Evolutionary conservation across 1,140 invertebrate species (phyloP).

Genomic region (Ectropis grisescens): DNA sequence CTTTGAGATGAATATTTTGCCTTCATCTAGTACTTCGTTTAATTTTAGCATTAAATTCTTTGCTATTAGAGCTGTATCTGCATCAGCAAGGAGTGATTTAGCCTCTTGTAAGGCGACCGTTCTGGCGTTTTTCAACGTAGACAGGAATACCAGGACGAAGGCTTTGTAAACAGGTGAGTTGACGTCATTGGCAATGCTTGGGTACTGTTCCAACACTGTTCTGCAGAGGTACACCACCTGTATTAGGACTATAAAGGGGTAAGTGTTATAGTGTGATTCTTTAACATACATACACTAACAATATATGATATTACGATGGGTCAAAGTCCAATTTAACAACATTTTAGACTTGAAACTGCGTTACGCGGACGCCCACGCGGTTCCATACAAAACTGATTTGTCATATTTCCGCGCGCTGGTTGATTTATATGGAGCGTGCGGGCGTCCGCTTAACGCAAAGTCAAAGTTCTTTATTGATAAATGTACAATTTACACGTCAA

Average conservation of each 20-base stretch:
- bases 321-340: too few relatives aligned
- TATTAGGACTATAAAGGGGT: conserved; percentile 66
- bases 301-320: too few relatives aligned
- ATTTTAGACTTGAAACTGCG: too few relatives aligned
- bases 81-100: conserved; percentile 27
- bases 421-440: too few relatives aligned
- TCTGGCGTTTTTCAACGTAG: conserved; percentile 34
- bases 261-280: conserved; percentile 55
- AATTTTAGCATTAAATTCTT: conserved; percentile 42
- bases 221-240: conserved; percentile 61
- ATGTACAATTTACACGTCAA: too few relatives aligned
- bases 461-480: too few relatives aligned
- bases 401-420: too few relatives aligned
- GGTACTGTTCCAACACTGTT: conserved; percentile 53
- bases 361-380: too few relatives aligned
- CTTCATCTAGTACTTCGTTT: conserved; percentile 52
- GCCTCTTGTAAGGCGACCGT: conserved; percentile 32
- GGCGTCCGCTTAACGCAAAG: too few relatives aligned
- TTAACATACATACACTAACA: too few relatives aligned
- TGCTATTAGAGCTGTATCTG: conserved; percentile 33
- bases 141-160: conserved; percentile 40
- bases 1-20: conserved; percentile 45
- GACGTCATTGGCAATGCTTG: conserved; percentile 34
- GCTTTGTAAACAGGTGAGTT: conserved; percentile 42
- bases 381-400: too few relatives aligned